Conservation (phyloP, 2,113 vertebrate species). For the Seriola rivoliana region DNA sequence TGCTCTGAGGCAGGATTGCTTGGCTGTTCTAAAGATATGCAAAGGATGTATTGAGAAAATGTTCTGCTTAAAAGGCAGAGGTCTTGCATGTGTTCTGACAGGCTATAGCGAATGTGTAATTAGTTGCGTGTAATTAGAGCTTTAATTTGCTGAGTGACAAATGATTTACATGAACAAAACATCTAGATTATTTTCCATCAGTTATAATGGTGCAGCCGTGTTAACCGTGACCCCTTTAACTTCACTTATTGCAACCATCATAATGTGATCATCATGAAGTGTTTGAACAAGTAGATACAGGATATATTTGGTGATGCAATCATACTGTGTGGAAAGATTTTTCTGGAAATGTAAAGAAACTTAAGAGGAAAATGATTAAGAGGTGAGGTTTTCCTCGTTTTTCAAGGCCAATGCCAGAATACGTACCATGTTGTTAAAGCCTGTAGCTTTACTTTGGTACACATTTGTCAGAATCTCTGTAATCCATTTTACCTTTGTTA, state of each 20-base stretch:
- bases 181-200: constrained; percentile 6
- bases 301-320: neutral
- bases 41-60: neutral
- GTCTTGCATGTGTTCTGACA: neutral
- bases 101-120: constrained; percentile 11
- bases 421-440: neutral
- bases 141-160: constrained; percentile 22
- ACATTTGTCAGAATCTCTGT: constrained; percentile 14
- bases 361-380: neutral
- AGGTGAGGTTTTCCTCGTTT: neutral
- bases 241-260: neutral
- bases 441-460: neutral
- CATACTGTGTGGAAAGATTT: neutral
- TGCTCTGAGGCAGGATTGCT: neutral
- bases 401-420: neutral
- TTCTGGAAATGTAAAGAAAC: neutral
- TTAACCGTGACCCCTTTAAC: neutral
- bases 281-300: neutral
- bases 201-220: neutral
- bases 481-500: constrained; percentile 27
- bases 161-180: constrained; percentile 26
- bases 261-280: neutral
- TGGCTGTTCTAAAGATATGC: neutral
- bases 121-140: constrained; percentile 21
- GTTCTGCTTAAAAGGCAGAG: neutral